Percentiles rank a stretch among this genome's conserved stretches.
Conservation (phyloP, 2,113 vertebrate species). For the Atractosteus spatula region DNA sequence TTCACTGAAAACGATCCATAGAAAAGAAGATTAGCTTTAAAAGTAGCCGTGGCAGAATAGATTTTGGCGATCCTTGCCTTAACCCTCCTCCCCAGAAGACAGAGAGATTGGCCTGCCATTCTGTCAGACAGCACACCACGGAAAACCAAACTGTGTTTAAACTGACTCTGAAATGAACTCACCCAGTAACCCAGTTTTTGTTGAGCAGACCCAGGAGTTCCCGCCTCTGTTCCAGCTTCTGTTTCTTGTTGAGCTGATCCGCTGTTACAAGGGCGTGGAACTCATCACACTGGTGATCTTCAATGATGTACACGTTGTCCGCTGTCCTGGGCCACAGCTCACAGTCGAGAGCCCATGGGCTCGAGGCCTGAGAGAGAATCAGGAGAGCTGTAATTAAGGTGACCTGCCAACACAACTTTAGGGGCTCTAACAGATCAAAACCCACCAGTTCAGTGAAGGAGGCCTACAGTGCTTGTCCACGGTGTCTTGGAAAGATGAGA, state of each 20-base stretch:
- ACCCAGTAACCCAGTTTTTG: constrained; percentile 71
- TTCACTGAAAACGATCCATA: too few relatives aligned
- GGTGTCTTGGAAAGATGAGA: too few relatives aligned
- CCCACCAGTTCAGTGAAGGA: too few relatives aligned
- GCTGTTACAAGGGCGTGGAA: constrained; percentile 57
- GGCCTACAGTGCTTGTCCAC: too few relatives aligned
- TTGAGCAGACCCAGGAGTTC: constrained; percentile 58
- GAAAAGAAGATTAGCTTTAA: neutral
- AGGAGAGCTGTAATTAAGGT: neutral
- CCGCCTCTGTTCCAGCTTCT: constrained; percentile 56
- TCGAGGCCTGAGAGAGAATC: constrained; percentile 46
- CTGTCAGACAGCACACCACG: neutral
- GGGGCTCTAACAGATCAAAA: too few relatives aligned
- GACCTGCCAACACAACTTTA: too few relatives aligned
- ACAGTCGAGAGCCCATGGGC: constrained; percentile 58
- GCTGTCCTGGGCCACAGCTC: constrained; percentile 37
- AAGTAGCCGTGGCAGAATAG: neutral
- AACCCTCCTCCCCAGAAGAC: neutral
- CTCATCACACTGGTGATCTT: constrained; percentile 67
- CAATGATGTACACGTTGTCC: constrained; percentile 44
- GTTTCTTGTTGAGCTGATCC: constrained; percentile 37
- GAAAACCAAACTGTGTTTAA: neutral
- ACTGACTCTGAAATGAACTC: constrained; percentile 29
- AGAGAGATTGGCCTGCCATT: neutral
- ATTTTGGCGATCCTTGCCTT: neutral